Evolutionary conservation across 2,113 vertebrate species (phyloP).

Genomic region (Trogon melanurus): DNA sequence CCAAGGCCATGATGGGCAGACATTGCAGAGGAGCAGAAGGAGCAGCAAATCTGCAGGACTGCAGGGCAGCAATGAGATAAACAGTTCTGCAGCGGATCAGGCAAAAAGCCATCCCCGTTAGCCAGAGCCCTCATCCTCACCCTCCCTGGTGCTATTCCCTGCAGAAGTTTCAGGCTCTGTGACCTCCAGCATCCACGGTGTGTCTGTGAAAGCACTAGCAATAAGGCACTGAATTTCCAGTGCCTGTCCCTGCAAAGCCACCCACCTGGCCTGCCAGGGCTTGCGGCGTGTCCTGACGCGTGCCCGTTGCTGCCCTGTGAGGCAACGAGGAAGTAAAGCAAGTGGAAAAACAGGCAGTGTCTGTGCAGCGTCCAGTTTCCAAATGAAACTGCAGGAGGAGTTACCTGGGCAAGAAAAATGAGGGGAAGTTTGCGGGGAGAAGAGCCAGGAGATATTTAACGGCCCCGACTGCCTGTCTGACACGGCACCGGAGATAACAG

Average conservation of each 20-base stretch:
- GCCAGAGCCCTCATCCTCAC: too few species aligned
- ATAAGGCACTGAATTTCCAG: background rate
- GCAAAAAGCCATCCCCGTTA: background rate
- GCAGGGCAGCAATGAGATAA: background rate
- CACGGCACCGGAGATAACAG: background rate
- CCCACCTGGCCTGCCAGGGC: background rate
- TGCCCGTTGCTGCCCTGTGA: background rate
- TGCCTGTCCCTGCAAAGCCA: background rate
- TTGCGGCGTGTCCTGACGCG: background rate
- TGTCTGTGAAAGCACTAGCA: background rate
- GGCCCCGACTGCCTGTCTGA: background rate
- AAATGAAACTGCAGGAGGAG: background rate
- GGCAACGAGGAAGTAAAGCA: background rate
- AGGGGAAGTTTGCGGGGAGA: background rate
- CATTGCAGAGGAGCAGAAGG: background rate
- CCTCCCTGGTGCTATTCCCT: background rate
- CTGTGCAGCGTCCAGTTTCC: too few species aligned
- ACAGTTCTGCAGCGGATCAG: background rate
- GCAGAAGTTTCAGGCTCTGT: background rate
- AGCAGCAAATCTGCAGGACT: background rate
- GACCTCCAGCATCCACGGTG: background rate
- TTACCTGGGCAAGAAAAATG: background rate
- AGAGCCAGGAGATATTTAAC: background rate
- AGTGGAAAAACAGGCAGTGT: background rate
- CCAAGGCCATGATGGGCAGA: background rate